Evolutionary conservation across 2,797 vertebrate genomes (phyloP), one percentile per base, ranked within the genome.

Genomic region (Jordanella pulchra): DNA sequence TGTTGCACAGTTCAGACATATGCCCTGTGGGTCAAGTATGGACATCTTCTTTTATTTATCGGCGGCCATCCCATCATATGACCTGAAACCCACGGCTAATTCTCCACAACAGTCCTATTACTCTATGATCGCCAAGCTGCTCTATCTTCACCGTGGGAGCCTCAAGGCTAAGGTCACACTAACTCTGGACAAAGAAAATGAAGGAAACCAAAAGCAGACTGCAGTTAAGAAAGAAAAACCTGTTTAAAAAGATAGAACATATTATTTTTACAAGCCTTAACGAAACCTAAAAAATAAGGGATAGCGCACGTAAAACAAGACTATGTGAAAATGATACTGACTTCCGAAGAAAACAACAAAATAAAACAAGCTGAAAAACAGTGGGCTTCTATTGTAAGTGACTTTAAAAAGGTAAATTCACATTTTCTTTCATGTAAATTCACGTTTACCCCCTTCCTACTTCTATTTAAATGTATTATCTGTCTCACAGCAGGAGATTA

Each of bases 1-100:
- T 73, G 65, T 79, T 76, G 55, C 55, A 13, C 30, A 60, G 78
- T 82, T 77, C 64, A 78, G 76, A 45, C 71, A 47, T 81, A 83
- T 66, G 68, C 61, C 60, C 75, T 47, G 17, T 1, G 25, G 58
- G 67, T 82, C 69, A 77, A 61, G 75, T 56, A 65, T 5, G 42
- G 27, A 67, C 25, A 17, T 14, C 71, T 76, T 61, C 27, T 77
- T 67, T 71, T 39, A 64, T 72, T 79, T 76, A 75, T 54, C 30
- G 42, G 53, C 42, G 54, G 44, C 10, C 15, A 5, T 79, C 45
- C 71, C 47, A 1, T 69, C 66, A 64, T 21, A 23, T 56, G 28
- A 39, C 56, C 32, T n/a, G 14, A 70, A 72, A 69, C 77, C 18
- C 51, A 21, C 27, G 32, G 78, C 69, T 80, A 65, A n/a, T 74